phyloP scores from a whole-genome alignment of 2,113 vertebrate genomes.

The Oreochromis niloticus region DNA sequence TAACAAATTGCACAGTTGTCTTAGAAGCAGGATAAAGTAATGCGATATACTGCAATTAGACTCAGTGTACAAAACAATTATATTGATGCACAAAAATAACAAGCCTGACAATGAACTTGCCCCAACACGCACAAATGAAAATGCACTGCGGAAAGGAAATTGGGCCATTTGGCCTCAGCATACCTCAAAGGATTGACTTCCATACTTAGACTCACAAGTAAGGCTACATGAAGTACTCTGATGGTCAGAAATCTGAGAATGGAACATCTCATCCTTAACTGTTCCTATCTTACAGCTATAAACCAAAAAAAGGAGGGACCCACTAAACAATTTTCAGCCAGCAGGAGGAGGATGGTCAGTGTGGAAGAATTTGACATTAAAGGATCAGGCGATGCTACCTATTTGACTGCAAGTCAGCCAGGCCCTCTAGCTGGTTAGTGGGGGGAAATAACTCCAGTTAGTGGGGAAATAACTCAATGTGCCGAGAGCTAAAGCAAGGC shows the following conservation, averaged over 20 bases:
- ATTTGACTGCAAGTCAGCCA: slow-evolving; percentile 14
- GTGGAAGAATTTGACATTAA: not conserved
- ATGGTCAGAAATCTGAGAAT: not conserved
- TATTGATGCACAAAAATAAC: not conserved
- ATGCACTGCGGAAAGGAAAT: not conserved
- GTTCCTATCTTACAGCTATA: not conserved
- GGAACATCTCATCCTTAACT: not conserved
- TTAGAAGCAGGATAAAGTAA: not conserved
- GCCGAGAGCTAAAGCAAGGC: slow-evolving; percentile 44
- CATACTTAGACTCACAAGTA: not conserved
- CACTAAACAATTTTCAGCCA: not conserved
- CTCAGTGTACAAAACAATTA: not conserved
- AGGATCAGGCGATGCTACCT: not conserved
- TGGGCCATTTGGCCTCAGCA: not conserved
- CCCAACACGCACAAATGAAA: not conserved
- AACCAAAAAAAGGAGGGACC: not conserved
- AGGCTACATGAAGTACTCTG: not conserved
- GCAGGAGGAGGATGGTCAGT: not conserved
- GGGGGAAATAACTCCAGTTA: slow-evolving; percentile 41
- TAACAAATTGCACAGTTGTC: not conserved
- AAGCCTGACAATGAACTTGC: not conserved
- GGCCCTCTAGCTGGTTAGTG: slow-evolving; percentile 12
- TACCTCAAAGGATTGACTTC: not conserved
- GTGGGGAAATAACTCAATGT: slow-evolving; percentile 49
- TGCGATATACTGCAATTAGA: not conserved